phyloP scores from a whole-genome alignment of 1,140 invertebrate genomes.

The Campoletis sonorensis region DNA sequence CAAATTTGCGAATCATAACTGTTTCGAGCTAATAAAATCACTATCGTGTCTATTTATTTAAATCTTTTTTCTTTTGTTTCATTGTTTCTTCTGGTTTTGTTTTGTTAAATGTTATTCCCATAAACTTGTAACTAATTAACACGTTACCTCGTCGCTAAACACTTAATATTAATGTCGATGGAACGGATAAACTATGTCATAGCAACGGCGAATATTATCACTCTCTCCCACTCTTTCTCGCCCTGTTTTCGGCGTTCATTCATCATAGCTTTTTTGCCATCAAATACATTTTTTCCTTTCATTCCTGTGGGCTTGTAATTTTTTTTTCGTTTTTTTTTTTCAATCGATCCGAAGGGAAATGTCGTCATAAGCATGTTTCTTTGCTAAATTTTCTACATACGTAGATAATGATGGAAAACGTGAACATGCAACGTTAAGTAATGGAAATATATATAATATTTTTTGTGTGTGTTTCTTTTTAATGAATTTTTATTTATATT shows the following conservation, averaged over 20 bases:
- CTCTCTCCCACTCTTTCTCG: slow-evolving; percentile 36
- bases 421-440: slow-evolving; percentile 57
- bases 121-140: slow-evolving; percentile 74
- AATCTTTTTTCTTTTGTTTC: slow-evolving; percentile 19
- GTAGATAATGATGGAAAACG: slow-evolving; percentile 56
- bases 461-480: slow-evolving; percentile 29
- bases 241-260: background rate
- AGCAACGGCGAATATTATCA: slow-evolving; percentile 50
- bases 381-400: slow-evolving; percentile 54
- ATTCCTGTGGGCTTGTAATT: slow-evolving; percentile 26
- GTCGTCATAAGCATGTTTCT: slow-evolving; percentile 54
- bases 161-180: slow-evolving; percentile 61
- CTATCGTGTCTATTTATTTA: slow-evolving; percentile 69
- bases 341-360: slow-evolving; percentile 17
- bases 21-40: slow-evolving; percentile 72
- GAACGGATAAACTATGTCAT: slow-evolving; percentile 71
- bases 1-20: slow-evolving; percentile 56
- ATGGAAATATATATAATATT: slow-evolving; percentile 45
- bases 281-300: slow-evolving; percentile 9
- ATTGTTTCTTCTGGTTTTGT: slow-evolving; percentile 27
- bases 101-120: slow-evolving; percentile 59
- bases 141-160: slow-evolving; percentile 58
- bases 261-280: slow-evolving; percentile 31
- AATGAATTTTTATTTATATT: slow-evolving; percentile 15
- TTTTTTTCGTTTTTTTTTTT: slow-evolving; percentile 35